phyloP scores from a whole-genome alignment of 2,888 invertebrate species.

The Clivina fossor region DNA sequence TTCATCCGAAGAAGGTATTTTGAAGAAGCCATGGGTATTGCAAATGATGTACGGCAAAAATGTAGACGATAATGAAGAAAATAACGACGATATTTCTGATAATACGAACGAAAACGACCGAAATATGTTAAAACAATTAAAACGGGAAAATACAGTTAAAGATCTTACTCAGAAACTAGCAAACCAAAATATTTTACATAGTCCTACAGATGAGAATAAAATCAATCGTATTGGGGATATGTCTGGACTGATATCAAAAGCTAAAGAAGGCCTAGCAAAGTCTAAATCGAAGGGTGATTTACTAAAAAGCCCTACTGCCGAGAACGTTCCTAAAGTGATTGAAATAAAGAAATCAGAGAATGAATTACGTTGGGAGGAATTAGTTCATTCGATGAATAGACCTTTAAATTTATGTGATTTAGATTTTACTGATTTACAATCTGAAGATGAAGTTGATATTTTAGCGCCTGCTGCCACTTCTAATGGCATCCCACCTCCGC shows the following conservation, averaged over 20 bases:
- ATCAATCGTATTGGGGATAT: conserved; percentile 74
- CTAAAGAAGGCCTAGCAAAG: conserved; percentile 88
- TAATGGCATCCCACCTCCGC: conserved; percentile 74
- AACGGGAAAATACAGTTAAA: conserved; percentile 84
- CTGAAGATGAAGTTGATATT: conserved; percentile 84
- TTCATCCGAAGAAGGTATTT: conserved; percentile 51
- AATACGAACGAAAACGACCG: conserved; percentile 55
- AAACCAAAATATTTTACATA: conserved; percentile 65
- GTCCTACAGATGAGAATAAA: conserved; percentile 59
- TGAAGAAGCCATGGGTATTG: conserved; percentile 46
- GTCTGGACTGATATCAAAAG: conserved; percentile 89
- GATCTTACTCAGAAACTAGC: conserved; percentile 84
- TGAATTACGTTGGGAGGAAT: conserved; percentile 93
- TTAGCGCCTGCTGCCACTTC: conserved; percentile 66
- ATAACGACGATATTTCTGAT: conserved; percentile 56
- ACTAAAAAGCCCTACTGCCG: conserved; percentile 69
- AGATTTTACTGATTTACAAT: conserved; percentile 91
- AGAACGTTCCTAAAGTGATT: conserved; percentile 61
- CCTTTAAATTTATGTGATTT: conserved; percentile 87
- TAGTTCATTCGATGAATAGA: conserved; percentile 70
- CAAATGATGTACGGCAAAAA: conserved; percentile 43
- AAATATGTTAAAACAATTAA: conserved; percentile 67
- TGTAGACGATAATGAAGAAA: conserved; percentile 61
- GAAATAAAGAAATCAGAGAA: conserved; percentile 88
- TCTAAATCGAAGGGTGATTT: conserved; percentile 82